phyloP scores from a whole-genome alignment of 2,888 invertebrate genomes.

The Strigamia crassipes region DNA sequence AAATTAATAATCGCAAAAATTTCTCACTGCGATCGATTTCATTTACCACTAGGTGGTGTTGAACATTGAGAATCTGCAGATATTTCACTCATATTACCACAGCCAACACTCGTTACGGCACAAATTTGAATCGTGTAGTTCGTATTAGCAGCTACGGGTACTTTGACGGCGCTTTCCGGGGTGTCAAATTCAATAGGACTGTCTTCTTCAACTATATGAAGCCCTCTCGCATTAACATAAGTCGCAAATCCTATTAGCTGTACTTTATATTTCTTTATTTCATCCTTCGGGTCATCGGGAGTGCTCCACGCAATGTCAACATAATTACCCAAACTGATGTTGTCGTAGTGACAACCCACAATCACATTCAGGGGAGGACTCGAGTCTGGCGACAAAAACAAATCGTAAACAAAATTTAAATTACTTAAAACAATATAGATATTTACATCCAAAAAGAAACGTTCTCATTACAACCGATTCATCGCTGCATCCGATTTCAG shows the following conservation, averaged over 20 bases:
- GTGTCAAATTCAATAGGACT: slow-evolving; percentile 68
- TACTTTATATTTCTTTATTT: slow-evolving; percentile 76
- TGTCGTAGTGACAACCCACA: slow-evolving; percentile 70
- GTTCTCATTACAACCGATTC: not conserved
- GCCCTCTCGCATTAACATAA: slow-evolving; percentile 64
- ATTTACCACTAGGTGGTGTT: slow-evolving; percentile 65
- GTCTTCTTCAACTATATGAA: slow-evolving; percentile 64
- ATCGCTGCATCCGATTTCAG: slow-evolving; percentile 38
- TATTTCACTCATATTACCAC: slow-evolving; percentile 64
- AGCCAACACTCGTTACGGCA: slow-evolving; percentile 76
- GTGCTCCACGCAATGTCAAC: slow-evolving; percentile 75
- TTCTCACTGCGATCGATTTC: not conserved
- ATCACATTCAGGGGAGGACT: slow-evolving; percentile 72
- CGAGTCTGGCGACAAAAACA: slow-evolving; percentile 62
- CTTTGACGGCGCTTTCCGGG: slow-evolving; percentile 62
- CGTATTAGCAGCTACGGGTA: slow-evolving; percentile 76
- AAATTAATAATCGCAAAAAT: too few relatives aligned
- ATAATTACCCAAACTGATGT: slow-evolving; percentile 66
- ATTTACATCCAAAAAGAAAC: slow-evolving; percentile 39
- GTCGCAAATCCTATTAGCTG: slow-evolving; percentile 61
- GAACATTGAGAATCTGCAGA: slow-evolving; percentile 64
- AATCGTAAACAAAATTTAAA: not conserved
- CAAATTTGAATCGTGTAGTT: slow-evolving; percentile 77
- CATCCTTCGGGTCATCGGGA: slow-evolving; percentile 75
- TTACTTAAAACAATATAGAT: not conserved